phyloP scores from a whole-genome alignment of 1,140 invertebrate species.

The Danaus melanippus region DNA sequence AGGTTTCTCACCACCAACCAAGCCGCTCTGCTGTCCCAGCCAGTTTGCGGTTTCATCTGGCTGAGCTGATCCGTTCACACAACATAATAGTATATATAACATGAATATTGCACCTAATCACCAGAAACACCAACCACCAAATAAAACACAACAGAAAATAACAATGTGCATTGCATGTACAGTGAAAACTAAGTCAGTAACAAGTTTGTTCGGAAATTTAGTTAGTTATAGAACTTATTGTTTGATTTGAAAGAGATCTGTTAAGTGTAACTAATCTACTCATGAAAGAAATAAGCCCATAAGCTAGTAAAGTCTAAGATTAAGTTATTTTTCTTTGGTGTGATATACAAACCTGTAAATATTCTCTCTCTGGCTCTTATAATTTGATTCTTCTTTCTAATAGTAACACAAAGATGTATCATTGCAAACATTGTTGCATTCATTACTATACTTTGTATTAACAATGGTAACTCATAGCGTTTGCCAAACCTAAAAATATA shows the following conservation, averaged over 20 bases:
- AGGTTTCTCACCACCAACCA: slow-evolving; percentile 53
- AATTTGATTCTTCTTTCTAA: slow-evolving; percentile 88
- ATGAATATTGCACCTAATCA: slow-evolving; percentile 70
- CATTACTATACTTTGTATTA: slow-evolving; percentile 98
- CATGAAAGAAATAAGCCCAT: too few relatives aligned
- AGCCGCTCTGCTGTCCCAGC: slow-evolving; percentile 60
- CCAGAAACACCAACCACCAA: slow-evolving; percentile 66
- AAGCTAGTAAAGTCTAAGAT: too few relatives aligned
- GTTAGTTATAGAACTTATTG: too few relatives aligned
- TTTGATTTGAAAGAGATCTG: too few relatives aligned
- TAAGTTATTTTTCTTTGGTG: too few relatives aligned
- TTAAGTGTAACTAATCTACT: too few relatives aligned
- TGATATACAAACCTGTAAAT: slow-evolving; percentile 83
- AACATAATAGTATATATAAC: slow-evolving; percentile 72
- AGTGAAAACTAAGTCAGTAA: too few relatives aligned
- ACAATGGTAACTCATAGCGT: slow-evolving; percentile 93
- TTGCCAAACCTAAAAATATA: slow-evolving; percentile 92
- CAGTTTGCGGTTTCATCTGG: slow-evolving; percentile 67
- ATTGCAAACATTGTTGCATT: slow-evolving; percentile 96
- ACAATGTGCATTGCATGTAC: slow-evolving; percentile 13
- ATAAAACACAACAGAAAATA: slow-evolving; percentile 64
- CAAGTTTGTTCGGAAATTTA: slow-evolving; percentile 7
- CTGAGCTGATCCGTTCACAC: slow-evolving; percentile 68
- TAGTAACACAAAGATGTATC: slow-evolving; percentile 93
- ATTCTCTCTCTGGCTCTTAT: slow-evolving; percentile 82